phyloP scores from a whole-genome alignment of 2,113 vertebrate species.

The Sardina pilchardus region DNA sequence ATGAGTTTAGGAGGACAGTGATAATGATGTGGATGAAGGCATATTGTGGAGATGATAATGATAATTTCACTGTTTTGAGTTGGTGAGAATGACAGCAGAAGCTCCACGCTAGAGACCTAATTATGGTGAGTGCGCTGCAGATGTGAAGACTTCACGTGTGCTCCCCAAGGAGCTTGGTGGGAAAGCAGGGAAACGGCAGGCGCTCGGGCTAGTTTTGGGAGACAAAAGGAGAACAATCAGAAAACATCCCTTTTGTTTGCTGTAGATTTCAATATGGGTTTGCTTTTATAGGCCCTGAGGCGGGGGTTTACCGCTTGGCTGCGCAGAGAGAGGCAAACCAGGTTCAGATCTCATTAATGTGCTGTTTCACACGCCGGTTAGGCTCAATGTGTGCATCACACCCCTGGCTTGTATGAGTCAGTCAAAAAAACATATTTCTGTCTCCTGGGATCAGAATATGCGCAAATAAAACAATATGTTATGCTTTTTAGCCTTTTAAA shows the following conservation, averaged over 20 bases:
- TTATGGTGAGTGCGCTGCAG: conserved; percentile 56
- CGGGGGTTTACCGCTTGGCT: not conserved
- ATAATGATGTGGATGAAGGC: not conserved
- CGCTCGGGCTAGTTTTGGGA: not conserved
- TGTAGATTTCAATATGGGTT: not conserved
- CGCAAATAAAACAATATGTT: not conserved
- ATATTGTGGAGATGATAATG: not conserved
- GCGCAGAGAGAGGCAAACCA: not conserved
- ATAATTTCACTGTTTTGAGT: conserved; percentile 39
- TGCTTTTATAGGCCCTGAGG: not conserved
- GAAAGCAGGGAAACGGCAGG: not conserved
- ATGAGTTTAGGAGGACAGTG: not conserved
- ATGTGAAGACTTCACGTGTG: conserved; percentile 40
- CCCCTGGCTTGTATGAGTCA: not conserved
- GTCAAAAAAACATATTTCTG: not conserved
- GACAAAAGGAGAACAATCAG: conserved; percentile 27
- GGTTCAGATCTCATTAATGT: conserved; percentile 5
- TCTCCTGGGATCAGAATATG: not conserved
- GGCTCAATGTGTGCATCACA: not conserved
- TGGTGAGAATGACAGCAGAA: conserved; percentile 45
- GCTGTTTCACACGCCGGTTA: not conserved
- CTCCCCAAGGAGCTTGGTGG: conserved; percentile 55
- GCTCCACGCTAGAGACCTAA: conserved; percentile 63
- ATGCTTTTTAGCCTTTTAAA: not conserved
- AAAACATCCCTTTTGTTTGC: conserved; percentile 23